Base-by-base conservation (phyloP, 1,140 invertebrate genomes). In the Argopecten irradians region DNA sequence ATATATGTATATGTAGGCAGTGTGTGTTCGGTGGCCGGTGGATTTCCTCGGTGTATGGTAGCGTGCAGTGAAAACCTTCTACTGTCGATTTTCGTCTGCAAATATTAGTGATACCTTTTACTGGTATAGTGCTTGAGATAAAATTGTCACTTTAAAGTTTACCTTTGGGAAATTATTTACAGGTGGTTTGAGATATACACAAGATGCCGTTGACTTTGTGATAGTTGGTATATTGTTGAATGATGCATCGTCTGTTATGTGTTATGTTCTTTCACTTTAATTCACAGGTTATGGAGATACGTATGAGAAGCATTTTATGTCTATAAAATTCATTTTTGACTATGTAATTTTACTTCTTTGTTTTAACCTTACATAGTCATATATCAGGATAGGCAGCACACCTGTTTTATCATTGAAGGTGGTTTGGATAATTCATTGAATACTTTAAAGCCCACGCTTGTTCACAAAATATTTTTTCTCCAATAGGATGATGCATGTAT, bases 11-110 rank as follows among this genome's bases (percentile, higher is more conserved):
- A 35, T 28, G 16, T 14, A 55, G 43, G 85, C 43, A 86, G 82
- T n/a, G 33, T 36, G 19, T 82, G 86, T 46, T 86, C 71, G 46
- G 55, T 82, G 33, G 86, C 46, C 55, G 55, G n/a, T 34, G 55
- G 36, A 34, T n/a, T 82, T 22, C 36, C n/a, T 86, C 82, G 34
- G 86, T 82, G 82, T 55, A 82, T 82, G 35, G 82, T 86, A 86
- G 86, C 82, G 55, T 39, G 34, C 34, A 39, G 35, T 35, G 83
- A 7, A 34, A 39, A 84, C 13, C 35, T 35, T 34, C 36, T 36
- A 22, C 82, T 39, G 41, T 34, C 36, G 83, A 71, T 71, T 71
- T 71, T 55, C 43, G 43, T 55, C 43, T 55, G 43, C 43, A 55
- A 55, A 55, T 55, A 55, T 19, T 71, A 71, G 55, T 71, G 55